Evolutionary conservation across 2,888 invertebrate genomes (phyloP).

Genomic region (Tinea pellionella): DNA sequence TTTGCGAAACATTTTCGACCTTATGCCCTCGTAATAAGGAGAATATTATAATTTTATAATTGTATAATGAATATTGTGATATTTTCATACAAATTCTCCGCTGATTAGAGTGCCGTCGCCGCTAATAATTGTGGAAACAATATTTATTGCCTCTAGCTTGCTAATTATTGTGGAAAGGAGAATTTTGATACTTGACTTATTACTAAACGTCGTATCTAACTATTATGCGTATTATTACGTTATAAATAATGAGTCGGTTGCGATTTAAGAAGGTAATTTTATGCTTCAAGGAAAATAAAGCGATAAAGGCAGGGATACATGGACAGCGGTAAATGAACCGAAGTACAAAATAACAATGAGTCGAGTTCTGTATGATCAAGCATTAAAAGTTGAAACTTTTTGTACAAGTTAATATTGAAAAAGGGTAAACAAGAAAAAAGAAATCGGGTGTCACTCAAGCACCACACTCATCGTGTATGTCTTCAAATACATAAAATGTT

Average conservation of each 20-base stretch:
- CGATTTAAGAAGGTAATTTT: slow-evolving; percentile 3
- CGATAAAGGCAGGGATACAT: neutral
- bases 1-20: neutral
- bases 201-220: slow-evolving; percentile 18
- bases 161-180: slow-evolving; percentile 50
- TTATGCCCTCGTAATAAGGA: neutral
- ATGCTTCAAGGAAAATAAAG: slow-evolving; percentile 2
- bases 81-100: neutral
- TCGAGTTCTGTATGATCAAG: too few species aligned
- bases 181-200: slow-evolving; percentile 67
- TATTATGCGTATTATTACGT: neutral
- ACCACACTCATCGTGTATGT: too few species aligned
- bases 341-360: too few species aligned
- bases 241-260: slow-evolving; percentile 1
- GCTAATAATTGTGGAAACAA: slow-evolving; percentile 55
- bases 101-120: slow-evolving; percentile 30
- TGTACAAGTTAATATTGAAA: too few species aligned
- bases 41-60: neutral
- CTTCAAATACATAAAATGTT: too few species aligned
- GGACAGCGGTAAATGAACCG: too few species aligned
- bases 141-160: slow-evolving; percentile 50
- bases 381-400: too few species aligned
- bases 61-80: neutral
- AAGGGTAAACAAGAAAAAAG: neutral
- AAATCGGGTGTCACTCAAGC: too few species aligned